Conservation (phyloP, 2,797 vertebrate genomes). For the Bryconaethiops microstoma region DNA sequence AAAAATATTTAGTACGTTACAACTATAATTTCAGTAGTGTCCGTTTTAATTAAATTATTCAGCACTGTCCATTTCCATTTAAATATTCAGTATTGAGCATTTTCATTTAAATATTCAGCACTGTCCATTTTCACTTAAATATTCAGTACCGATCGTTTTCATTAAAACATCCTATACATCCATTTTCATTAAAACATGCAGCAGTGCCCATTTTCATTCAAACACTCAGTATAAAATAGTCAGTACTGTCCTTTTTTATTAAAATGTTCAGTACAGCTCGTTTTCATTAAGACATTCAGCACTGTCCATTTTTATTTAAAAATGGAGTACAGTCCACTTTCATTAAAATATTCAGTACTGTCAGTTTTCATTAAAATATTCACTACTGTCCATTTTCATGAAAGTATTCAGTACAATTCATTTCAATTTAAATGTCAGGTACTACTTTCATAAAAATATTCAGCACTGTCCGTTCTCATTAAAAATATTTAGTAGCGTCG, state of each 20-base stretch:
- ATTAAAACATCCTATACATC: neutral
- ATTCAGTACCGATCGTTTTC: neutral
- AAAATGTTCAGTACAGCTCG: too few relatives aligned
- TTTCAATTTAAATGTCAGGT: too few relatives aligned
- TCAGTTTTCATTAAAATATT: neutral
- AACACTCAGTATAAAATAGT: too few relatives aligned
- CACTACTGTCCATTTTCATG: neutral
- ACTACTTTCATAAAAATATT: neutral
- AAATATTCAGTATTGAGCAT: neutral
- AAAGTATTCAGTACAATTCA: too few relatives aligned
- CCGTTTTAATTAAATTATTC: neutral
- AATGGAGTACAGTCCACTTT: neutral
- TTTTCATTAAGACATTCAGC: neutral
- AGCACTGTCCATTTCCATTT: neutral
- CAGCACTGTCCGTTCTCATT: neutral
- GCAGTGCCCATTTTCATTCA: neutral
- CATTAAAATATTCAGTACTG: neutral
- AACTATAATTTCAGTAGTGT: neutral
- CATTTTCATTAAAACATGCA: neutral
- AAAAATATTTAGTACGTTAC: too few relatives aligned
- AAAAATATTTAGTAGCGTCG: neutral
- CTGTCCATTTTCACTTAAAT: neutral
- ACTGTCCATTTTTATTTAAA: neutral
- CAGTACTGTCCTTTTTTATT: neutral
- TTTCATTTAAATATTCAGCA: neutral